These are phyloP conservation scores for Choreutis nemorana DNA, from an alignment of 2,888 invertebrate species.

Conservation along the genomic window DNA sequence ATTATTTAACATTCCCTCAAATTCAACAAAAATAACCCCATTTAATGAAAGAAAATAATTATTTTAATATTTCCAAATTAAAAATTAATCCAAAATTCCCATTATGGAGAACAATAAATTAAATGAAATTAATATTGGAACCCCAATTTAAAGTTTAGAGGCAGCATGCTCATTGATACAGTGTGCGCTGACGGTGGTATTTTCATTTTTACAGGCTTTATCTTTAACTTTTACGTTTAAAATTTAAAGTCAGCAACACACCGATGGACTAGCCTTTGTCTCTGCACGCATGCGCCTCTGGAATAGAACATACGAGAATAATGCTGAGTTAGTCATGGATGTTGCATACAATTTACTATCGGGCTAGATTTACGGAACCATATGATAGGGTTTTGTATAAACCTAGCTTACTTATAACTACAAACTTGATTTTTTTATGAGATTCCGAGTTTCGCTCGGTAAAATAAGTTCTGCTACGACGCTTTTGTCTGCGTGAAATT, in stretches of 20 bases:
- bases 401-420: no score
- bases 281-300: conserved; percentile 67
- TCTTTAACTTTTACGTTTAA: conserved; percentile 20
- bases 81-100: background rate
- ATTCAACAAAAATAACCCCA: background rate
- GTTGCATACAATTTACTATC: conserved; percentile 31
- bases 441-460: no score
- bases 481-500: no score
- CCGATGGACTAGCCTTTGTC: conserved; percentile 56
- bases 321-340: conserved; percentile 65
- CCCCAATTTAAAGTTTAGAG: conserved; percentile 28
- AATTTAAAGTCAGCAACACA: conserved; percentile 52
- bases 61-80: conserved; percentile 1
- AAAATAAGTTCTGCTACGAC: no score
- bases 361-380: conserved; percentile 24
- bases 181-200: conserved; percentile 56
- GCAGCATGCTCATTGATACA: conserved; percentile 59
- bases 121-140: background rate
- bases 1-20: conserved; percentile 5
- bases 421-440: no score
- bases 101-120: background rate
- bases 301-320: conserved; percentile 61
- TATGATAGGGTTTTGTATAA: no score
- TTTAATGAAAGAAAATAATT: background rate
- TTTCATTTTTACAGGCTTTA: conserved; percentile 23